Percentiles rank a stretch among this genome's conserved stretches.
Evolutionary conservation across 2,888 invertebrate species (phyloP).

Genomic region (Cataglyphis albicans): DNA sequence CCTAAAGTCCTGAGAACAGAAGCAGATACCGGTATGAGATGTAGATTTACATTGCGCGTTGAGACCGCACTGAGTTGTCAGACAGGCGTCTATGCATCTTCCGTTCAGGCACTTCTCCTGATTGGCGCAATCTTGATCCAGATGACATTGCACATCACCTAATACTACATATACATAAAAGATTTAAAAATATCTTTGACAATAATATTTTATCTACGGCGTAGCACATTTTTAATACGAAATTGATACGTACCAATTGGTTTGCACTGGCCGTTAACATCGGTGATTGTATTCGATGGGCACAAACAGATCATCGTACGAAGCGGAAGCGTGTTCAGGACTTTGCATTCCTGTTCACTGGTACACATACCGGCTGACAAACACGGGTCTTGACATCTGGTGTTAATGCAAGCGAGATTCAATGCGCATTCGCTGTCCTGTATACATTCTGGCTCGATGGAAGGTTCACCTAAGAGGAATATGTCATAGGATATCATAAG

Average conservation of each 20-base stretch:
- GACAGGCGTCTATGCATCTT: conserved; percentile 93
- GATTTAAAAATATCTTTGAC: neutral
- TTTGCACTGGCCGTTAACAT: conserved; percentile 91
- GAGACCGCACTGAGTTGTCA: conserved; percentile 92
- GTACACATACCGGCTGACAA: conserved; percentile 91
- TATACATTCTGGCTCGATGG: conserved; percentile 89
- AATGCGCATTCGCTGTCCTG: conserved; percentile 92
- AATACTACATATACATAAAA: conserved; percentile 40
- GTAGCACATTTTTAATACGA: neutral
- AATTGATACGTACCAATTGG: conserved; percentile 83
- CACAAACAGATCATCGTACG: conserved; percentile 95
- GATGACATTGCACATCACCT: conserved; percentile 64
- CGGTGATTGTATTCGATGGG: conserved; percentile 92
- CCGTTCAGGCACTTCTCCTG: conserved; percentile 92
- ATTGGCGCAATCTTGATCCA: conserved; percentile 89
- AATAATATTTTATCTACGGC: neutral
- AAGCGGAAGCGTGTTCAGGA: conserved; percentile 92
- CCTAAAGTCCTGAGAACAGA: conserved; percentile 92
- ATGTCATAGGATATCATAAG: neutral
- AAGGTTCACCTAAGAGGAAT: conserved; percentile 63
- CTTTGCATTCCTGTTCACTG: conserved; percentile 92
- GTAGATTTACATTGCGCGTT: conserved; percentile 93
- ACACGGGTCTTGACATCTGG: conserved; percentile 93
- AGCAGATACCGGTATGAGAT: conserved; percentile 92
- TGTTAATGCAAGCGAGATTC: conserved; percentile 92